Evolutionary conservation across 2,888 invertebrate genomes (phyloP).

Genomic region (Netelia inedita): DNA sequence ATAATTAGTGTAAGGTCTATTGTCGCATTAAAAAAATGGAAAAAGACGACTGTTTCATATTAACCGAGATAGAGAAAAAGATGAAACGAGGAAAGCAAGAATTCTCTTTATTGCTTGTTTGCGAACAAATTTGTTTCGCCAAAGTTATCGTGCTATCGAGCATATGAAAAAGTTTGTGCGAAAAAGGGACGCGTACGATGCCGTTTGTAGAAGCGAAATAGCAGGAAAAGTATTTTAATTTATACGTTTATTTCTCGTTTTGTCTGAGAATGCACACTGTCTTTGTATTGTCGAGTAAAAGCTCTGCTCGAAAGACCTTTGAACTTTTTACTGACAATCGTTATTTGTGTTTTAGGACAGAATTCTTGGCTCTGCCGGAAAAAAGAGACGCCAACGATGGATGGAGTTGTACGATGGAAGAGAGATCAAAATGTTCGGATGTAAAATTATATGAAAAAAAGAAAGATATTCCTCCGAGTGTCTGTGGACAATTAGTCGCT

Average conservation of each 20-base stretch:
- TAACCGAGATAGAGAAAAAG: not conserved
- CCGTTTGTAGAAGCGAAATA: conserved; percentile 22
- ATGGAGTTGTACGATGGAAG: not conserved
- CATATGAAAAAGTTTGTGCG: conserved; percentile 19
- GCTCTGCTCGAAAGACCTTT: not conserved
- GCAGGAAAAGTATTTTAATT: conserved; percentile 53
- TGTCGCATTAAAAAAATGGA: conserved; percentile 50
- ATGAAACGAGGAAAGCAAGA: not conserved
- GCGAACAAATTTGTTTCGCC: not conserved
- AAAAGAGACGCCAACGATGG: not conserved
- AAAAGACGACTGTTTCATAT: not conserved
- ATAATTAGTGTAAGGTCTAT: conserved; percentile 46
- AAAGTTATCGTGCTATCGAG: not conserved
- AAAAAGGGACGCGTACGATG: conserved; percentile 19
- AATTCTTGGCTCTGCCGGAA: not conserved
- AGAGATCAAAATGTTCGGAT: not conserved
- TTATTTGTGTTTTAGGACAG: conserved; percentile 56
- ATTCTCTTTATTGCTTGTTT: not conserved
- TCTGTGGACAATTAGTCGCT: not conserved
- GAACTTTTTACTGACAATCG: conserved; percentile 35
- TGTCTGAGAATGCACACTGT: conserved; percentile 3
- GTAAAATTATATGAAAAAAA: not conserved
- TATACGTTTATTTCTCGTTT: not conserved
- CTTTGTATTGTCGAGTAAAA: conserved; percentile 3
- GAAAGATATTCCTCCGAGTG: not conserved